A percentile compares a stretch with the other conserved stretches of the same genome.
Conservation (phyloP, 2,113 vertebrate genomes). For the Cephalopholis sonnerati region DNA sequence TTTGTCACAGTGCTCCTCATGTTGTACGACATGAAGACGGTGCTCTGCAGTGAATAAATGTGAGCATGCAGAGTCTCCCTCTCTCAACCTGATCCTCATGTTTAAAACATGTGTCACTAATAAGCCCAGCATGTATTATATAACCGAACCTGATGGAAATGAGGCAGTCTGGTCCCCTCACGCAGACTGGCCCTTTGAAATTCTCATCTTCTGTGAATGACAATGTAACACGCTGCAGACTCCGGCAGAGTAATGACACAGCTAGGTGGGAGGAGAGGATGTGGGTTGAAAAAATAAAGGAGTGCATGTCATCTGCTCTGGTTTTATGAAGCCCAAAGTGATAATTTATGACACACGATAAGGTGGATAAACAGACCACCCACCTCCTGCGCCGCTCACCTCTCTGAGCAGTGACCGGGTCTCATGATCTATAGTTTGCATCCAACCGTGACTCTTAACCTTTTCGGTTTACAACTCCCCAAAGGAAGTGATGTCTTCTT, state of each 20-base stretch:
- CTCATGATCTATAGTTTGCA: conserved; percentile 33
- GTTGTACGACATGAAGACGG: neutral
- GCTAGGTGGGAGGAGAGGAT: conserved; percentile 25
- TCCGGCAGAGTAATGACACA: conserved; percentile 1
- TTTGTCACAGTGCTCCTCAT: conserved; percentile 22
- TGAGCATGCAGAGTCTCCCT: neutral
- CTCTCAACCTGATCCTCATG: conserved; percentile 42
- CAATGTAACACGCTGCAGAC: conserved; percentile 19
- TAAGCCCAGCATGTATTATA: conserved; percentile 36
- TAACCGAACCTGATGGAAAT: conserved; percentile 30
- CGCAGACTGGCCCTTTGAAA: conserved; percentile 43
- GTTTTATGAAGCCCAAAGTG: conserved; percentile 43
- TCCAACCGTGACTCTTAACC: conserved; percentile 37
- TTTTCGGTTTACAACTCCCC: conserved; percentile 46
- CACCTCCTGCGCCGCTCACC: neutral
- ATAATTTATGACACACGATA: conserved; percentile 39
- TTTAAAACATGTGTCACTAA: conserved; percentile 64
- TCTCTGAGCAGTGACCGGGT: neutral
- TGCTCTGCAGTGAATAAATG: conserved; percentile 11
- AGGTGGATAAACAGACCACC: conserved; percentile 60
- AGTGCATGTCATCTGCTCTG: conserved; percentile 21
- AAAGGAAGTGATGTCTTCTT: conserved; percentile 48
- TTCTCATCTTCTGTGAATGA: conserved; percentile 24
- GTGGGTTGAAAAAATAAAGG: conserved; percentile 29
- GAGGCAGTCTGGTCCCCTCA: conserved; percentile 37